phyloP scores from a whole-genome alignment of 1,140 invertebrate species.

The Ganaspis sp. region DNA sequence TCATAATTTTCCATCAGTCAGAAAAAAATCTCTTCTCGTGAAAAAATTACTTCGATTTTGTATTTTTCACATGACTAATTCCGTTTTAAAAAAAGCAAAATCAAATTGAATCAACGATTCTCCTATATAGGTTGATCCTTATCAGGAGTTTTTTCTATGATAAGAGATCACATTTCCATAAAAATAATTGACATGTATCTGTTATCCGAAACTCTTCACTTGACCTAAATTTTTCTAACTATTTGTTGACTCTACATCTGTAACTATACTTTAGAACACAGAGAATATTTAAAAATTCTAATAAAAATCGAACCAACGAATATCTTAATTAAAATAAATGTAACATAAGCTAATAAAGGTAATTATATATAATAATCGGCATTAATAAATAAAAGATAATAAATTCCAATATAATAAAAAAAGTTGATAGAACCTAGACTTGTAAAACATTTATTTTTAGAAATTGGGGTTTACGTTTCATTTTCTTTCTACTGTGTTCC shows the following conservation, averaged over 20 bases:
- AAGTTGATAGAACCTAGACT: too few relatives aligned
- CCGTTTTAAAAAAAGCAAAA: conserved; percentile 38
- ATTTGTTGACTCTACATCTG: conserved; percentile 5
- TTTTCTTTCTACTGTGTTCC: too few relatives aligned
- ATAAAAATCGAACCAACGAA: too few relatives aligned
- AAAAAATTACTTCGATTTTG: conserved; percentile 32
- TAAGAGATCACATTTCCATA: not conserved
- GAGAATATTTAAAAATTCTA: not conserved
- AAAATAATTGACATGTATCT: conserved; percentile 16
- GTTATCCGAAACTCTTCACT: conserved; percentile 11
- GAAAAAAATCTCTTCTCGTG: too few relatives aligned
- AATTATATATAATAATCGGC: too few relatives aligned
- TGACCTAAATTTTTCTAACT: conserved; percentile 13
- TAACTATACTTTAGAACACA: not conserved
- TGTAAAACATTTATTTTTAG: too few relatives aligned
- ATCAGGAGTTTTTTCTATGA: not conserved
- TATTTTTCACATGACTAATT: conserved; percentile 38
- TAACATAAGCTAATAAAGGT: too few relatives aligned
- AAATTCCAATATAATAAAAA: too few relatives aligned
- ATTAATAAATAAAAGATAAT: too few relatives aligned
- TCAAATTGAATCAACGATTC: conserved; percentile 34
- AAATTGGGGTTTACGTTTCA: too few relatives aligned
- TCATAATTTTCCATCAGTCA: too few relatives aligned
- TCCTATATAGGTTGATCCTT: not conserved
- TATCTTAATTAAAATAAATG: too few relatives aligned